Evolutionary conservation across 37 sponge, comb jelly and placozoan genomes (phyloP).

Genomic region (Cliona cf. orientalis): DNA sequence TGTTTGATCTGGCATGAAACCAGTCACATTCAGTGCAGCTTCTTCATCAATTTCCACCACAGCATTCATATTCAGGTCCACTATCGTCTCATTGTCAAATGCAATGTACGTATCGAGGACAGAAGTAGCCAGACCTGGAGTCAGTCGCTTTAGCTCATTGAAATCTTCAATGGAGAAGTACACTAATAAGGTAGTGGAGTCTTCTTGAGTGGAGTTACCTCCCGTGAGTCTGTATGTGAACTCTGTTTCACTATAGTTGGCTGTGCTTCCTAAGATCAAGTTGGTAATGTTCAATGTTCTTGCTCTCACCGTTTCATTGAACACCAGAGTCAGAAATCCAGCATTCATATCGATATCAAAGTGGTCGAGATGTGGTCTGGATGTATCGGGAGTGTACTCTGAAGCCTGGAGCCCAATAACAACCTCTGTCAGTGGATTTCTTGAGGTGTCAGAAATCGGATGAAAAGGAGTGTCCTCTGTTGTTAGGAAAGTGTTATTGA

Average conservation of each 20-base stretch:
- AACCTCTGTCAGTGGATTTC: conserved; percentile 15
- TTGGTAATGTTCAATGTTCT: conserved; percentile 62
- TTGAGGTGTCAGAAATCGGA: conserved; percentile 49
- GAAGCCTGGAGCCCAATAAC: conserved; percentile 45
- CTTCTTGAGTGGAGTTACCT: conserved; percentile 65
- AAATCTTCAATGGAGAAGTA: conserved; percentile 70
- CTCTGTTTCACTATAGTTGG: conserved; percentile 40
- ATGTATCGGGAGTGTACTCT: conserved; percentile 77
- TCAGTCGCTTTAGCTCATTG: conserved; percentile 86
- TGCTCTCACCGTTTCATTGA: conserved; percentile 90
- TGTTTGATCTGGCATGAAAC: conserved; percentile 54
- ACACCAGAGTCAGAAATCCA: conserved; percentile 67
- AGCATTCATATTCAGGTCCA: conserved; percentile 78
- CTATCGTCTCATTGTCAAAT: conserved; percentile 69
- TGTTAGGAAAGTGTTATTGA: conserved; percentile 74
- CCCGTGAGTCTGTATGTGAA: conserved; percentile 61
- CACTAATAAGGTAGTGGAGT: conserved; percentile 66
- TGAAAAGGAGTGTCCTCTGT: conserved; percentile 17
- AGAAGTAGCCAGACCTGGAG: conserved; percentile 77
- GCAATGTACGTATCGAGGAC: conserved; percentile 65
- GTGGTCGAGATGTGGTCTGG: conserved; percentile 51
- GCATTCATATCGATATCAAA: conserved; percentile 74
- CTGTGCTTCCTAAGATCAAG: conserved; percentile 57
- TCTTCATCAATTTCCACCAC: conserved; percentile 59
- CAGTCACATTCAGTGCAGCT: conserved; percentile 33